Conservation (phyloP, 2,797 vertebrate species). For the Distichodus sexfasciatus region DNA sequence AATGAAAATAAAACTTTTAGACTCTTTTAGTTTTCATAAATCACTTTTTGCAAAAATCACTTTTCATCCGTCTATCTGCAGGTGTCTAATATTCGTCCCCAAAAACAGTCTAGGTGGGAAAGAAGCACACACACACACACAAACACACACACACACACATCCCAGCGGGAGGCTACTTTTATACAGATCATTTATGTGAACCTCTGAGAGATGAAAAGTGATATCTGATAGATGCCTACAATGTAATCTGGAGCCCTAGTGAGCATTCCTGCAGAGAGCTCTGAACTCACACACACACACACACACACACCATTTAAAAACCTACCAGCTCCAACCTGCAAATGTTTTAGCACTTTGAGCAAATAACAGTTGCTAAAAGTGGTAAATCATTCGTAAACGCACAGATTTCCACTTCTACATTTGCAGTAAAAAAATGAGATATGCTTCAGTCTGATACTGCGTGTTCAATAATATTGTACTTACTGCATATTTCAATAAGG, state of each 20-base stretch:
- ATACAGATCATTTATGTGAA: constrained; percentile 62
- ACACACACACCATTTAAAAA: background rate
- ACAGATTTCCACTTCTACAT: too few relatives aligned
- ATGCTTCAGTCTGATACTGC: too few relatives aligned
- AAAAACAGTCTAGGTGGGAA: background rate
- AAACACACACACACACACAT: constrained; percentile 11
- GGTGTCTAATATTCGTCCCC: too few relatives aligned
- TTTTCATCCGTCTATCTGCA: too few relatives aligned
- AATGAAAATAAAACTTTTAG: background rate
- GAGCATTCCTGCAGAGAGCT: constrained; percentile 55
- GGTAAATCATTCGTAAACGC: too few relatives aligned
- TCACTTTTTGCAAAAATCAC: background rate
- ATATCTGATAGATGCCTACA: constrained; percentile 69
- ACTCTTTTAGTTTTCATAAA: background rate
- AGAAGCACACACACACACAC: background rate
- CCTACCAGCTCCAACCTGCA: too few relatives aligned
- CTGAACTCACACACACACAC: constrained; percentile 31
- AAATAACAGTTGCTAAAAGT: too few relatives aligned
- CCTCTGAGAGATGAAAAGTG: constrained; percentile 58
- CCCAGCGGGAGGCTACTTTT: constrained; percentile 64
- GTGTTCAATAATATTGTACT: too few relatives aligned
- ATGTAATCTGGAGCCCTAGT: constrained; percentile 66
- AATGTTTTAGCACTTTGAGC: too few relatives aligned
- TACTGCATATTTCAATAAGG: too few relatives aligned
- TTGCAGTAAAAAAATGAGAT: too few relatives aligned